Evolutionary conservation across 2,888 invertebrate genomes (phyloP), one percentile per base, ranked within the genome.

Genomic region (Drosophila helvetica): DNA sequence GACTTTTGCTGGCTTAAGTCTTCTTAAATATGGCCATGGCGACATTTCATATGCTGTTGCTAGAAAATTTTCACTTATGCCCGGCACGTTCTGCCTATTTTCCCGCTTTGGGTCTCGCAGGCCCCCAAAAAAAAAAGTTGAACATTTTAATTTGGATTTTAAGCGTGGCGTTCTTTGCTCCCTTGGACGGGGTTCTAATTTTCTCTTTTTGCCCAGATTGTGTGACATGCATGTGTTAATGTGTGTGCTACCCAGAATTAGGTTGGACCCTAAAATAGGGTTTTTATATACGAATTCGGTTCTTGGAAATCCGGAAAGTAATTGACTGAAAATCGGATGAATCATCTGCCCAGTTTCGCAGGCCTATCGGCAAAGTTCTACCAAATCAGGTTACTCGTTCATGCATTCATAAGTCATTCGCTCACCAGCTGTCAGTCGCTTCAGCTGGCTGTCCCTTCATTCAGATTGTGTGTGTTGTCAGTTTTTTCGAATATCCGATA

Each of bases 31-130:
- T 84, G 83, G 83, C 27, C 73, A 68, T 70, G 73, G 71, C 66
- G 70, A 73, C 84, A 77, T 83, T 75, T 80, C 57, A 80, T 76
- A 73, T 78, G 75, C 82, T 69, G 71, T 80, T 80, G 54, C 72
- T 71, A 80, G 65, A 82, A 52, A 69, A 82, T 82, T 84, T 88
- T 84, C 83, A 86, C 86, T 88, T 86, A 84, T 84, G 86, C 83
- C 51, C 50, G 74, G 78, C 83, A 84, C 83, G 83, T 88, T 75
- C 83, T 67, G 71, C 83, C 88, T 74, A 88, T 84, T 88, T 84
- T 88, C 86, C 77, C 78, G 58, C 71, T 80, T 88, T 78, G 79
- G 88, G 74, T 80, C n/a, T n/a, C 79, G 81, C 25, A 79, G 27
- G 62, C 78, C 66, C 78, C 75, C 75, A 38, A 80, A 80, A 68